Evolutionary conservation across 1,140 invertebrate species (phyloP).

Genomic region (Papilio aristodemus): DNA sequence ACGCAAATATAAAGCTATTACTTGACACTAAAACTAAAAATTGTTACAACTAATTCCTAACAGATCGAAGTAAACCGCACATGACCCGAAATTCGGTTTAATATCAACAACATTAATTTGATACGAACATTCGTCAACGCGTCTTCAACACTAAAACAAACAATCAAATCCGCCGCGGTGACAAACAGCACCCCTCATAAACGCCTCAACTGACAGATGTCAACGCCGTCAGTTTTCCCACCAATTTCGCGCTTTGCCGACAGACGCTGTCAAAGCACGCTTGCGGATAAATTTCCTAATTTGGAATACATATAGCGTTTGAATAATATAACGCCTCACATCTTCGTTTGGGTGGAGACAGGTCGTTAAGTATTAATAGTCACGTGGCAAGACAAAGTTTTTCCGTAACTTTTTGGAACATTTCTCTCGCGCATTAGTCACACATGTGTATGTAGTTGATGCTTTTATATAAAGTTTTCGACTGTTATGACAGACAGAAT

Average conservation of each 20-base stretch:
- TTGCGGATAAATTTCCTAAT: constrained; percentile 16
- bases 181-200: constrained; percentile 29
- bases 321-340: neutral
- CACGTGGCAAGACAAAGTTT: neutral
- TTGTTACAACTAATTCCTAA: neutral
- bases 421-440: no score
- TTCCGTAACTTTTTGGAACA: no score
- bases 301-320: neutral
- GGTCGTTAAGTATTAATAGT: neutral
- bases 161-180: neutral
- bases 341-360: neutral
- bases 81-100: neutral
- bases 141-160: constrained; percentile 19
- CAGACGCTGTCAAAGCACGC: constrained; percentile 24
- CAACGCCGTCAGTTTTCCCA: constrained; percentile 22
- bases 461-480: no score
- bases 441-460: no score
- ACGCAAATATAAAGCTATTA: no score
- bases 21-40: neutral
- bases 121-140: constrained; percentile 5
- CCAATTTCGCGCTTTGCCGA: constrained; percentile 27
- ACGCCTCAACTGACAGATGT: constrained; percentile 26
- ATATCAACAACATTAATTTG: constrained; percentile 3
- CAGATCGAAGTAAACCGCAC: neutral
- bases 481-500: no score